These are phyloP conservation scores for Nomada fucata DNA, from an alignment of 2,888 invertebrate genomes.

Conservation along the genomic window DNA sequence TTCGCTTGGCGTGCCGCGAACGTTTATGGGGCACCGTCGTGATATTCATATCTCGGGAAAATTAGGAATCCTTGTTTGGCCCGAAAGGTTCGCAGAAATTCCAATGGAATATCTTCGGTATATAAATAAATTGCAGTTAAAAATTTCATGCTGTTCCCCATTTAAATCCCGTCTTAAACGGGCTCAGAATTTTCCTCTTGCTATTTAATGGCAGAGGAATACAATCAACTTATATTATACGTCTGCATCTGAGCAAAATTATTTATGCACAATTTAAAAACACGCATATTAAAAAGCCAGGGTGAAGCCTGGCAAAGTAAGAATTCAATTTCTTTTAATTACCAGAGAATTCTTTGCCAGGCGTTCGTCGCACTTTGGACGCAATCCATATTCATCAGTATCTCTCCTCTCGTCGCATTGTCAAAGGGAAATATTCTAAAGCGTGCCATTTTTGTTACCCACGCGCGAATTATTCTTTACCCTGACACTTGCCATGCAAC, in stretches of 20 bases:
- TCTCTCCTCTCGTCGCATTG: not conserved
- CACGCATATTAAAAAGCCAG: too few relatives aligned
- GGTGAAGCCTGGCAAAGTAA: too few relatives aligned
- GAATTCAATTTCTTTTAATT: not conserved
- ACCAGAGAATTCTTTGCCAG: not conserved
- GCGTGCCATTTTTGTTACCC: not conserved
- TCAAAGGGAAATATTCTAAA: not conserved
- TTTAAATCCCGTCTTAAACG: too few relatives aligned
- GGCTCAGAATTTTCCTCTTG: too few relatives aligned
- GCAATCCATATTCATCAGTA: not conserved
- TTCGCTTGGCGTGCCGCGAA: not conserved
- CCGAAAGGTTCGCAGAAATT: not conserved
- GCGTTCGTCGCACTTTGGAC: not conserved
- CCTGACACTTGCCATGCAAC: not conserved
- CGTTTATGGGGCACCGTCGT: not conserved
- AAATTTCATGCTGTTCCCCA: too few relatives aligned
- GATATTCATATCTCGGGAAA: not conserved
- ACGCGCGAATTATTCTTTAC: not conserved
- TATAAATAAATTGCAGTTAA: too few relatives aligned
- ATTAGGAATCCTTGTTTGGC: not conserved
- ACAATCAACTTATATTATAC: too few relatives aligned
- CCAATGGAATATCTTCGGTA: too few relatives aligned
- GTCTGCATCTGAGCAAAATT: too few relatives aligned
- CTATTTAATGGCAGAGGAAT: too few relatives aligned
- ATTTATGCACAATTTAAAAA: too few relatives aligned